Evolutionary conservation across 2,797 vertebrate species (phyloP).

Genomic region (Leptoclinus maculatus): DNA sequence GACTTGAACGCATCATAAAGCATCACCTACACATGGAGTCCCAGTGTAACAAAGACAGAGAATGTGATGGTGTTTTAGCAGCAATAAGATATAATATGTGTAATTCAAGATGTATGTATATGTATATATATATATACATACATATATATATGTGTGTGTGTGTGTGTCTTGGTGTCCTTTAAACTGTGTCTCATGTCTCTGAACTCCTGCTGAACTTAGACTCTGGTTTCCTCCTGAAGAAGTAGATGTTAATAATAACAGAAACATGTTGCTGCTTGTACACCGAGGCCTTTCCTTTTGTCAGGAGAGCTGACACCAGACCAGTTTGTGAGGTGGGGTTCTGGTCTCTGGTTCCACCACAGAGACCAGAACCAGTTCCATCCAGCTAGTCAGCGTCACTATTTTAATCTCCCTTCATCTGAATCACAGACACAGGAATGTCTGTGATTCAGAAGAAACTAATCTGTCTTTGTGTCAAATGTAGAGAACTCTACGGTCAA

Average conservation of each 20-base stretch:
- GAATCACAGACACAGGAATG: too few relatives aligned
- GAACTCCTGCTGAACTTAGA: too few relatives aligned
- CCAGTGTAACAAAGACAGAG: too few relatives aligned
- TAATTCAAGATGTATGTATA: too few relatives aligned
- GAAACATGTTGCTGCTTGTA: not conserved
- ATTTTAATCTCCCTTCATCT: too few relatives aligned
- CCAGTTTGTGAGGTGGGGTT: not conserved
- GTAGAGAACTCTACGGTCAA: slow-evolving; percentile 8
- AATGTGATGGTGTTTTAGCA: too few relatives aligned
- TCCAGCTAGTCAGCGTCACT: not conserved
- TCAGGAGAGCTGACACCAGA: not conserved
- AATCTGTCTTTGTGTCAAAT: slow-evolving; percentile 27
- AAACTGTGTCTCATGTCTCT: too few relatives aligned
- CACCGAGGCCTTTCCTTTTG: not conserved
- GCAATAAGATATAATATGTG: too few relatives aligned
- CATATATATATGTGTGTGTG: too few relatives aligned
- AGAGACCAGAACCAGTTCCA: not conserved
- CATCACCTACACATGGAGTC: not conserved
- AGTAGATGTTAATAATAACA: not conserved
- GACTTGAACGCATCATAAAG: not conserved
- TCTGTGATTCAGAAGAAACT: not conserved
- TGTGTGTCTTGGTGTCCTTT: too few relatives aligned
- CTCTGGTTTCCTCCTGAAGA: too few relatives aligned
- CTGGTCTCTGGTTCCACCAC: not conserved
- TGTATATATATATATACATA: too few relatives aligned